Evolutionary conservation across 1,140 invertebrate genomes (phyloP), one percentile per base, ranked within the genome.

Genomic region (Ostrea edulis): DNA sequence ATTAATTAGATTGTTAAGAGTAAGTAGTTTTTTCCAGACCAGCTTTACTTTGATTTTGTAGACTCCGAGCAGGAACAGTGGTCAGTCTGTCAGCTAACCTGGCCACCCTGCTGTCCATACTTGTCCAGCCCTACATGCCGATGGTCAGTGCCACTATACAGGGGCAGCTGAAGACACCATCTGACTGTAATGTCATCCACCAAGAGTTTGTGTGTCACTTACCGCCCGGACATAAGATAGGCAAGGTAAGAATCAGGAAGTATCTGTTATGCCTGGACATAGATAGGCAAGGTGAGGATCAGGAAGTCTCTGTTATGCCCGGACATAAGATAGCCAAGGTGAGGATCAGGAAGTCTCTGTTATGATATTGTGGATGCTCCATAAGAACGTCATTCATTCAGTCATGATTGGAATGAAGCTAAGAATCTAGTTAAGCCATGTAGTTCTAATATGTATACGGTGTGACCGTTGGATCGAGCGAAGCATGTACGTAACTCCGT

Each of bases 91-190:
- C 97, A 88, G 97, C 96, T 87, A 99, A 99, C 94, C 95, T 99
- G 35, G 96, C 97, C 4, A 97, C 97, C 92, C 95, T 99, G 0
- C 93, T 99, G 68, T 97, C 97, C 0, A 96, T 97, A 9, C 94
- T 99, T 44, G 93, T 99, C 20, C 96, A 97, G 86, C 99, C 99
- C 0, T 99, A 97, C 94, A 99, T 99, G 98, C 99, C 99, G 0
- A 95, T 96, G 53, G 97, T 97, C 0, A 96, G 97, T 82, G 94
- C 96, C 0, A 96, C 95, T 11, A 96, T 99, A 52, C 96, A 96
- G 62, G 91, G 95, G 58, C 98, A 98, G 93, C 95, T 98, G 9
- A 97, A 97, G 91, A 93, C 96, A 8, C 94, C 96, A 2, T 71
- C 93, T 0, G 92, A 95, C 12, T 93, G 95, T 71, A 95, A 96